Conservation (phyloP, 2,797 vertebrate genomes). For the Gymnoscopelus braueri region DNA sequence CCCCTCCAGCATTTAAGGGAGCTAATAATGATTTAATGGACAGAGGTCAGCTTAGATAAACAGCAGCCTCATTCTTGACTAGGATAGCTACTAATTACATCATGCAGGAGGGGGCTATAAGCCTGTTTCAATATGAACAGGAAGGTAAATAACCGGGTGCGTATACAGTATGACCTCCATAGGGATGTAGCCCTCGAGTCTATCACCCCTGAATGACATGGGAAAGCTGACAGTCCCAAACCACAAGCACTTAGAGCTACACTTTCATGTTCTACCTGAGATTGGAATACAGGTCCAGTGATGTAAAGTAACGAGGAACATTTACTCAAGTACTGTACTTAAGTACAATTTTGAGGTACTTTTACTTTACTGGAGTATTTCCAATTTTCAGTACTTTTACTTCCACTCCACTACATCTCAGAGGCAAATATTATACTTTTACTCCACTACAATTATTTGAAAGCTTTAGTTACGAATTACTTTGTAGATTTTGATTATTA, state of each 20-base stretch:
- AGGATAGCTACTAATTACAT: conserved; percentile 71
- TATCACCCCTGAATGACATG: conserved; percentile 48
- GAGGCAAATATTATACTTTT: too few species aligned
- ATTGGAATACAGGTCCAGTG: too few species aligned
- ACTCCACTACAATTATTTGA: too few species aligned
- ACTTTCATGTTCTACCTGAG: too few species aligned
- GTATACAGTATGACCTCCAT: conserved; percentile 55
- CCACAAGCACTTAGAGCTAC: conserved; percentile 5
- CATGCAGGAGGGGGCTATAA: conserved; percentile 44
- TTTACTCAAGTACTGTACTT: too few species aligned
- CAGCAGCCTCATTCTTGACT: conserved; percentile 58
- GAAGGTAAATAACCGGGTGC: conserved; percentile 46
- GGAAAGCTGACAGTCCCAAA: conserved; percentile 21
- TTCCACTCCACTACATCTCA: too few species aligned
- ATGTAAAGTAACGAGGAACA: too few species aligned
- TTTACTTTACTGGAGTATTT: too few species aligned
- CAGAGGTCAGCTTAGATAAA: conserved; percentile 64
- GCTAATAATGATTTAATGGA: conserved; percentile 72
- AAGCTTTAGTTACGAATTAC: too few species aligned
- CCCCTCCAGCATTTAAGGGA: conserved; percentile 66
- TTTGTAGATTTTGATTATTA: too few species aligned
- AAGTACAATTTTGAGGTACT: too few species aligned
- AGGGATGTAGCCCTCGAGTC: conserved; percentile 39
- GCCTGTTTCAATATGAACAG: conserved; percentile 39
- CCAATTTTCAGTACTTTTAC: too few species aligned